A percentile compares a stretch with the other conserved stretches of the same genome.
These are phyloP conservation scores for Hermodice carunculata DNA, from an alignment of 2,888 invertebrate genomes.

Conservation along the genomic window DNA sequence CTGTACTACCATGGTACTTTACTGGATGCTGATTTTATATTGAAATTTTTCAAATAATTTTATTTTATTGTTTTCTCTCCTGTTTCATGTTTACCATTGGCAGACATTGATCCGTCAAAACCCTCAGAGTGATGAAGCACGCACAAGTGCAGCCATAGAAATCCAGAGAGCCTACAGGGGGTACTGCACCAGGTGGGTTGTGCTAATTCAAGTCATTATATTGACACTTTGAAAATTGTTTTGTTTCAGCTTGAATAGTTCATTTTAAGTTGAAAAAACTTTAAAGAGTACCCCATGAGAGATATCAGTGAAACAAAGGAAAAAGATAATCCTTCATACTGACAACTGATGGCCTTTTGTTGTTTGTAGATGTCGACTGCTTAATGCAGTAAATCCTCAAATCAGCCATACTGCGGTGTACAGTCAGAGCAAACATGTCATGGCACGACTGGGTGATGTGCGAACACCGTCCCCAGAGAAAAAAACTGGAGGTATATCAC, in stretches of 20 bases:
- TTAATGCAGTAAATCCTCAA: constrained; percentile 39
- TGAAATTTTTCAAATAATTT: no score
- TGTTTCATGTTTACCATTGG: no score
- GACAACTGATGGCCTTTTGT: constrained; percentile 4
- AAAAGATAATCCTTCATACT: no score
- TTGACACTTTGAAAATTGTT: no score
- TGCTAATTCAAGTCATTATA: no score
- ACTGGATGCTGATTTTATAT: no score
- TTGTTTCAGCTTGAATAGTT: no score
- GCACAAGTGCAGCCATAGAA: constrained; percentile 53
- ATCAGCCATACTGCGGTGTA: constrained; percentile 51
- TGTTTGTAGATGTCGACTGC: constrained; percentile 45
- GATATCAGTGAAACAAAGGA: no score
- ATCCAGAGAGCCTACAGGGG: constrained; percentile 55
- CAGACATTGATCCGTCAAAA: no score
- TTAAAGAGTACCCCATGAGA: background rate
- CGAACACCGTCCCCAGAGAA: background rate
- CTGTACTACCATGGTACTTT: no score
- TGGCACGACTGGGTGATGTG: constrained; percentile 44
- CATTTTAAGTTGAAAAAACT: no score
- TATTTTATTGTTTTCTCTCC: no score
- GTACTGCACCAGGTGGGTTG: constrained; percentile 45
- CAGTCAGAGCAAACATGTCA: constrained; percentile 47
- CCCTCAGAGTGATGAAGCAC: constrained; percentile 47
- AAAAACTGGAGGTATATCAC: background rate